These are phyloP conservation scores for Ephydatia muelleri DNA, from an alignment of 37 sponge, comb jelly and placozoan genomes.

Conservation along the genomic window DNA sequence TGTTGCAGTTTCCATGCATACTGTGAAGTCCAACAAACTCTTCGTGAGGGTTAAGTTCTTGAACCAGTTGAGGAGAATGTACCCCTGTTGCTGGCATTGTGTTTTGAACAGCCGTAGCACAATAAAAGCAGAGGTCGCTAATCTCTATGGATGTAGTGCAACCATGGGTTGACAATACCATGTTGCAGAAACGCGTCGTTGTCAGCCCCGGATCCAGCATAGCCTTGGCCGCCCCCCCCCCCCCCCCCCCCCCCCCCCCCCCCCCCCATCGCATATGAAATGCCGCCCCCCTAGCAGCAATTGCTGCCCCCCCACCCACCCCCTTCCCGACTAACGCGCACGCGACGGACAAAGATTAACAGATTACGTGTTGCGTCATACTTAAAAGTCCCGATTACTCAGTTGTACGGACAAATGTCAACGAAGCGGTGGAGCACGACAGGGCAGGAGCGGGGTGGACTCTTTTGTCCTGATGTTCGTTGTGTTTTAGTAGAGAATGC, in stretches of 20 bases:
- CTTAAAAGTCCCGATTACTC: no score
- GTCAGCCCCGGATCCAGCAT: background rate
- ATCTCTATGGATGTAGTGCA: background rate
- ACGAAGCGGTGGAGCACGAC: no score
- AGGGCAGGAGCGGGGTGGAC: no score
- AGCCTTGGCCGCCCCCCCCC: background rate
- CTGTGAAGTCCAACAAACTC: constrained; percentile 37
- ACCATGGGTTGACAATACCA: background rate
- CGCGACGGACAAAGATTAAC: no score
- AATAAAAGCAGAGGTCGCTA: background rate
- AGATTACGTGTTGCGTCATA: no score
- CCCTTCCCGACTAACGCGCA: no score
- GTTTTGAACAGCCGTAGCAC: background rate
- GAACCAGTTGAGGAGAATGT: constrained; percentile 10
- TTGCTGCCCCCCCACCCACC: background rate
- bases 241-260: background rate
- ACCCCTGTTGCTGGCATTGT: background rate
- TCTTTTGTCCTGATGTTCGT: no score
- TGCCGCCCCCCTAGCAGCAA: constrained; percentile 1
- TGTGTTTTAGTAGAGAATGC: no score
- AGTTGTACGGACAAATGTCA: no score
- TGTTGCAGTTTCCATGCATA: background rate
- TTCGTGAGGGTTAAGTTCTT: constrained; percentile 38
- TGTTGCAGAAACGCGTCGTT: background rate
- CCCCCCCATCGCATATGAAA: no score